These are phyloP conservation scores for Chalcosyrphus nemorum DNA, from an alignment of 2,888 invertebrate genomes.

Conservation along the genomic window DNA sequence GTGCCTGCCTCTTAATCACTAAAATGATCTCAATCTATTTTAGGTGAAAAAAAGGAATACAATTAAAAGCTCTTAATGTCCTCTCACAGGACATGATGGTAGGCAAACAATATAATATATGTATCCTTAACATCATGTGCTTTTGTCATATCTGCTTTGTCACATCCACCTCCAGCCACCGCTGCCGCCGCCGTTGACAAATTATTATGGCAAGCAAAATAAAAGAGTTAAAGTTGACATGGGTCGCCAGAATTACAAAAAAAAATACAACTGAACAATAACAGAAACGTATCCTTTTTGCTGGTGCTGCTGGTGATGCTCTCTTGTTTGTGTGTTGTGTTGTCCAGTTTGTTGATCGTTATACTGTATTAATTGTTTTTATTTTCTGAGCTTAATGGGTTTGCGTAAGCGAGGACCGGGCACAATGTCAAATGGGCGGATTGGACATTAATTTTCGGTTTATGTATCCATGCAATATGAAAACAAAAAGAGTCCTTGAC, in stretches of 20 bases:
- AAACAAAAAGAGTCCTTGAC: background rate
- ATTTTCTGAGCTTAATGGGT: constrained; percentile 34
- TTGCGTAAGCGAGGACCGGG: background rate
- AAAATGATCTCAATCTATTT: constrained; percentile 17
- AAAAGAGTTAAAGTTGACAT: constrained; percentile 55
- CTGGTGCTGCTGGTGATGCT: background rate
- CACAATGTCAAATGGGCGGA: constrained; percentile 14
- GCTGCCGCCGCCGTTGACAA: constrained; percentile 5
- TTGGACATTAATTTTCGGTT: constrained; percentile 29
- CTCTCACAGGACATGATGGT: constrained; percentile 27
- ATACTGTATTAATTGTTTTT: constrained; percentile 18
- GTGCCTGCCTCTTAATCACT: constrained; percentile 20
- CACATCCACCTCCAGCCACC: constrained; percentile 1
- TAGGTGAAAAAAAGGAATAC: background rate
- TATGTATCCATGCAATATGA: constrained; percentile 10
- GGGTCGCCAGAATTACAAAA: constrained; percentile 12
- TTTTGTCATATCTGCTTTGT: constrained; percentile 39
- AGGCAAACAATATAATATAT: constrained; percentile 32
- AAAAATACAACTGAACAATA: constrained; percentile 19
- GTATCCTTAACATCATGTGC: constrained; percentile 33
- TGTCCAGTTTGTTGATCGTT: constrained; percentile 15
- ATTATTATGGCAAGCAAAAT: constrained; percentile 45
- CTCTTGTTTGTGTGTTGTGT: background rate
- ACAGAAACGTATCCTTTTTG: constrained; percentile 23
- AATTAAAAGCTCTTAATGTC: constrained; percentile 53